Evolutionary conservation across 2,113 vertebrate genomes (phyloP).

Genomic region (Pelusios castaneus): DNA sequence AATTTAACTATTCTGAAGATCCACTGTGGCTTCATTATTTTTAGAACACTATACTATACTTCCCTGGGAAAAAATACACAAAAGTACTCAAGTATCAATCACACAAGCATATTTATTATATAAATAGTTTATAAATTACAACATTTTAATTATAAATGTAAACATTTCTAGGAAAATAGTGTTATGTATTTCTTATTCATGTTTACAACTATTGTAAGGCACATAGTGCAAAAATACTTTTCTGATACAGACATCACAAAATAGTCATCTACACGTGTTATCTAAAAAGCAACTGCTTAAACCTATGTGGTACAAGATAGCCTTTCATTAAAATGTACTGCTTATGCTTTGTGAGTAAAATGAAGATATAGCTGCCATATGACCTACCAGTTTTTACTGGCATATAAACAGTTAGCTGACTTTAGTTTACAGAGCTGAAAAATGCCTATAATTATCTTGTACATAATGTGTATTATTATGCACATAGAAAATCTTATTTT

Average conservation of each 20-base stretch:
- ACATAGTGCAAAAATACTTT: constrained; percentile 93
- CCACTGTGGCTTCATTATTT: not conserved
- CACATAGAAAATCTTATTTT: constrained; percentile 11
- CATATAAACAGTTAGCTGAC: constrained; percentile 43
- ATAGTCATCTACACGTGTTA: constrained; percentile 67
- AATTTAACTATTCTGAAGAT: not conserved
- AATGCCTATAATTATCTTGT: not conserved
- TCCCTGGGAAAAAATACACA: not conserved
- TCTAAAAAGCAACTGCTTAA: constrained; percentile 61
- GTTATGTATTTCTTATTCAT: constrained; percentile 58
- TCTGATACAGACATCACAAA: constrained; percentile 93
- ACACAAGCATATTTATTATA: constrained; percentile 75
- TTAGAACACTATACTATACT: not conserved
- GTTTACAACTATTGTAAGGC: constrained; percentile 77
- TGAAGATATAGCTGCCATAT: constrained; percentile 64
- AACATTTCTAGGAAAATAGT: constrained; percentile 70
- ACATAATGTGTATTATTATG: not conserved
- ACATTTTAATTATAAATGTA: constrained; percentile 68
- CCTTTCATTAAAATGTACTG: constrained; percentile 28
- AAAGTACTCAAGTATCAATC: not conserved
- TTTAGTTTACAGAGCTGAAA: constrained; percentile 53
- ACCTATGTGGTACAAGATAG: constrained; percentile 49
- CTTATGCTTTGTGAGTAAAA: constrained; percentile 54
- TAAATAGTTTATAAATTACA: constrained; percentile 75
- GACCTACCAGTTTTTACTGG: constrained; percentile 30